Percentiles rank a stretch among this genome's conserved stretches.
Evolutionary conservation across 2,888 invertebrate genomes (phyloP).

Genomic region (Epiblema foenella): DNA sequence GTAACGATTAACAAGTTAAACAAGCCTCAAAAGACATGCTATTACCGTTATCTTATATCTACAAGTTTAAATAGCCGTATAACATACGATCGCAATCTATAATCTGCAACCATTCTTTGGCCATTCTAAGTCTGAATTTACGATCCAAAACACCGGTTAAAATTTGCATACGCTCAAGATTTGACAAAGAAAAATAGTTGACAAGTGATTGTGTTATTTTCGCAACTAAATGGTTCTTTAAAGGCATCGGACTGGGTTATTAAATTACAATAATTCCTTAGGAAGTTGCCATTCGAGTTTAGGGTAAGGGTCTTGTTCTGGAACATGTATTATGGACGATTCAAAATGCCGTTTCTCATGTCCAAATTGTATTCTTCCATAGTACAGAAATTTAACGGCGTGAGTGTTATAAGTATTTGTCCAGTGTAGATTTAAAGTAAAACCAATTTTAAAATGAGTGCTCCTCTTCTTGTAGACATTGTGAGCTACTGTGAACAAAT

Average conservation of each 20-base stretch:
- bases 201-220: constrained; percentile 79
- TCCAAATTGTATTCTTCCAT: constrained; percentile 16
- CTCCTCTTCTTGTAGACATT: too few relatives aligned
- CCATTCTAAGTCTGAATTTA: constrained; percentile 65
- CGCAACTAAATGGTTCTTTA: constrained; percentile 67
- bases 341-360: constrained; percentile 29
- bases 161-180: constrained; percentile 60
- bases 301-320: constrained; percentile 44
- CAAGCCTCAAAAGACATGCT: constrained; percentile 65
- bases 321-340: constrained; percentile 29
- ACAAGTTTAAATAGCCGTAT: constrained; percentile 45
- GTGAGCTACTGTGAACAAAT: too few relatives aligned
- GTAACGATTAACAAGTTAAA: constrained; percentile 79
- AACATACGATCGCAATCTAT: constrained; percentile 64
- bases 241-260: constrained; percentile 67
- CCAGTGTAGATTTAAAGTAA: too few relatives aligned
- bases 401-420: background rate
- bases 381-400: constrained; percentile 3
- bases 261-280: constrained; percentile 78
- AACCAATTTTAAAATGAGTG: too few relatives aligned
- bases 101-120: constrained; percentile 58
- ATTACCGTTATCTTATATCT: constrained; percentile 52
- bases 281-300: constrained; percentile 48
- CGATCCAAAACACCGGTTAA: constrained; percentile 62
- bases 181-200: constrained; percentile 64